Percentiles rank a stretch among this genome's conserved stretches.
Conservation (phyloP, 2,113 vertebrate genomes). For the Hippocampus mohnikei region DNA sequence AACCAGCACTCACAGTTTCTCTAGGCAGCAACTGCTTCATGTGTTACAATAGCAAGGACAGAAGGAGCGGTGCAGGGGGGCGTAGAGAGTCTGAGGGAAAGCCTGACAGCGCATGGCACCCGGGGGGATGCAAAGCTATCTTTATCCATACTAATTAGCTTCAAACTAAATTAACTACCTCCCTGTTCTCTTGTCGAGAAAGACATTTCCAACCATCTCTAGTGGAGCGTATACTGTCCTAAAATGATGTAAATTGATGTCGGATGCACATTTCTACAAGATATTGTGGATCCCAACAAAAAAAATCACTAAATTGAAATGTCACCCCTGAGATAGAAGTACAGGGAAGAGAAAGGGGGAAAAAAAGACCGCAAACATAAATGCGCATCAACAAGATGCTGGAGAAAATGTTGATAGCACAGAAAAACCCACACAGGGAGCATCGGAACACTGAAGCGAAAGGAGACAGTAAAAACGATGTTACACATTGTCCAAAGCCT, state of each 20-base stretch:
- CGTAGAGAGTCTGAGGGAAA: conserved; percentile 37
- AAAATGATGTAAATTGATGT: background rate
- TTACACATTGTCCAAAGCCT: too few species aligned
- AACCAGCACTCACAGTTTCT: conserved; percentile 18
- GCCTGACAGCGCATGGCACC: conserved; percentile 52
- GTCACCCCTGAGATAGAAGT: background rate
- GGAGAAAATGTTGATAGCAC: background rate
- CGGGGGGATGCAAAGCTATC: conserved; percentile 56
- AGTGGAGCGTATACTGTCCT: background rate
- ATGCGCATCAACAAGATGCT: background rate
- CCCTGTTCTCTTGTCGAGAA: conserved; percentile 58
- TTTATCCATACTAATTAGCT: conserved; percentile 70
- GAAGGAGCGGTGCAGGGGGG: background rate
- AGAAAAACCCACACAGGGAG: background rate
- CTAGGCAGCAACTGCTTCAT: conserved; percentile 15
- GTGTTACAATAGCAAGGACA: conserved; percentile 24
- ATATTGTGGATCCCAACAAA: background rate
- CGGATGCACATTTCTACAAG: background rate
- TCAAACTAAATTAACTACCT: conserved; percentile 65
- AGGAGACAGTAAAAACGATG: background rate
- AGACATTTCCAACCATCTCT: conserved; percentile 45
- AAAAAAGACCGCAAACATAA: too few species aligned
- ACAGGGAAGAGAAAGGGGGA: background rate
- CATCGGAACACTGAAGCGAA: background rate
- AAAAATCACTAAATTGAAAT: background rate